Percentiles rank a stretch among this genome's conserved stretches.
Conservation (phyloP, 1,140 invertebrate genomes). For the Aphis craccivora region DNA sequence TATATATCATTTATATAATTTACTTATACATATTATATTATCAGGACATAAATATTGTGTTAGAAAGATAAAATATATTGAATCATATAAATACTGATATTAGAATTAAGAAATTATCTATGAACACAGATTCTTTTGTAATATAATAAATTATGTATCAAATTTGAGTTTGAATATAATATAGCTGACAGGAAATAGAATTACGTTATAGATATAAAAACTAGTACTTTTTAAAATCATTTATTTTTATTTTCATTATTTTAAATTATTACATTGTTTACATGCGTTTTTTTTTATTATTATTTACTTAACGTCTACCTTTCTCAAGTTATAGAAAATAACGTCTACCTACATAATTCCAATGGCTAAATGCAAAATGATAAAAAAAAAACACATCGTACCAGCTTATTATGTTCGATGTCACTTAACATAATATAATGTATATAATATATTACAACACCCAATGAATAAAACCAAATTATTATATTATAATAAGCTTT, state of each 20-base stretch:
- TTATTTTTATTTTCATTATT: not conserved
- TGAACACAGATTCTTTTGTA: no score
- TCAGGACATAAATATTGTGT: not conserved
- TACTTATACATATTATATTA: no score
- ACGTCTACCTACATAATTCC: not conserved
- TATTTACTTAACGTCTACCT: not conserved
- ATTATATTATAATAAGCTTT: not conserved
- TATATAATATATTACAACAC: not conserved
- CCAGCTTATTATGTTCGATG: not conserved
- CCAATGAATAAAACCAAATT: not conserved
- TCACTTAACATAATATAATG: not conserved
- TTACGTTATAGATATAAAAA: no score
- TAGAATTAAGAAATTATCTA: no score
- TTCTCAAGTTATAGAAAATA: not conserved
- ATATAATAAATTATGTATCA: no score
- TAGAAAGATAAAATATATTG: not conserved
- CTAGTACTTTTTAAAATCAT: not conserved
- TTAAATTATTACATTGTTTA: not conserved
- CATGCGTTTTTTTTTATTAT: not conserved
- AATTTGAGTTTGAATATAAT: no score
- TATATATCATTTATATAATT: no score
- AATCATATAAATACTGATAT: no score
- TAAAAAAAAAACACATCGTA: not conserved
- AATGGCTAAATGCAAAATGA: not conserved
- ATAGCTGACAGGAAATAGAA: no score